Conservation (phyloP, 2,113 vertebrate species). For the Hippotragus niger region DNA sequence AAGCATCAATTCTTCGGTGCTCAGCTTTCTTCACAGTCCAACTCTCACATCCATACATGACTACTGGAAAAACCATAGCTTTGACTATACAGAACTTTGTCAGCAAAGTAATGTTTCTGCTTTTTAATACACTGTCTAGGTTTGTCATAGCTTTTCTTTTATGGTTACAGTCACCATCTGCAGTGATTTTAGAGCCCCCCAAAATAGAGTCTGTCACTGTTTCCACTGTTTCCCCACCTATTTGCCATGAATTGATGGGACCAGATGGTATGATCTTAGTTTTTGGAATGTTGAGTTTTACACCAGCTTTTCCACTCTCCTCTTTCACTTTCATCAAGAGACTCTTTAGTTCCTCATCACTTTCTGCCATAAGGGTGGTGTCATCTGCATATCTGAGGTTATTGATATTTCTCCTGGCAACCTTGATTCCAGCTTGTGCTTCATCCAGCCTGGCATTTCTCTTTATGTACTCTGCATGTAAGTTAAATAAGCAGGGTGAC, state of each 20-base stretch:
- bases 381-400: not conserved
- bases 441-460: not conserved
- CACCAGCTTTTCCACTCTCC: not conserved
- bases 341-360: not conserved
- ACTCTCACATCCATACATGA: not conserved
- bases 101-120: not conserved
- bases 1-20: not conserved
- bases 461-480: not conserved
- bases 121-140: accelerated
- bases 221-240: not conserved
- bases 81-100: not conserved
- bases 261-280: not conserved
- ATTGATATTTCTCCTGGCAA: not conserved
- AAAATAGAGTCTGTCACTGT: not conserved
- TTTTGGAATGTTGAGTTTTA: not conserved
- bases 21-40: not conserved
- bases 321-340: not conserved
- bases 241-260: not conserved
- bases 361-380: not conserved
- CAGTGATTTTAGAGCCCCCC: not conserved
- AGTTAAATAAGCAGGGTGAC: not conserved
- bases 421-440: not conserved
- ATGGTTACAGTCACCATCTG: not conserved
- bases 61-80: not conserved
- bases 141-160: not conserved